These are phyloP conservation scores for Porites lobata DNA, from an alignment of 92 coral and sea anemone genomes.

Conservation along the genomic window DNA sequence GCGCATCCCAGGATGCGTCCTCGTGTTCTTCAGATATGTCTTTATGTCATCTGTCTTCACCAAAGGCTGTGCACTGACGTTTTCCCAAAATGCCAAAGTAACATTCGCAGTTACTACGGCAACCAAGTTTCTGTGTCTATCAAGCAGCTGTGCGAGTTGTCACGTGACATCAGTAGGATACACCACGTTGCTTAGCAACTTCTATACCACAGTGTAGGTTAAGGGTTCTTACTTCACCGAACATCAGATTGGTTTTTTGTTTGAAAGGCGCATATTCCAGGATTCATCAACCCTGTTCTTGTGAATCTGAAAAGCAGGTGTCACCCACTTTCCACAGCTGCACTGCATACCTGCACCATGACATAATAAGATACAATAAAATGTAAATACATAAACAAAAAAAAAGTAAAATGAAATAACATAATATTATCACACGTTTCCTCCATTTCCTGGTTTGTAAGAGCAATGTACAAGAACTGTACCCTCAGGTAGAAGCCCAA, in stretches of 20 bases:
- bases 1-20: no score
- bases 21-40: no score
- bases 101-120: no score
- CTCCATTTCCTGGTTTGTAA: no score
- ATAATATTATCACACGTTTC: no score
- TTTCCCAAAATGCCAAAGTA: no score
- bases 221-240: slow-evolving; percentile 3
- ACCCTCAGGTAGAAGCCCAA: no score
- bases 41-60: no score
- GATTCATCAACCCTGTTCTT: slow-evolving; percentile 93
- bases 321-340: slow-evolving; percentile 96
- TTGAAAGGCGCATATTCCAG: background rate
- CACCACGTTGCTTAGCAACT: background rate
- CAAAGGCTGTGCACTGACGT: no score
- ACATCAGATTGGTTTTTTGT: background rate
- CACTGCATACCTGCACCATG: slow-evolving; percentile 87
- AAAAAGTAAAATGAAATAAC: background rate
- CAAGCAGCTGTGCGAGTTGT: background rate
- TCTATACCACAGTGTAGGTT: background rate
- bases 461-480: no score
- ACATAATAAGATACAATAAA: background rate
- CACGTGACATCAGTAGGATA: background rate
- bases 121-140: no score
- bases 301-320: slow-evolving; percentile 98
- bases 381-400: no score